phyloP scores from a whole-genome alignment of 2,888 invertebrate genomes.

The Smittia aterrima region DNA sequence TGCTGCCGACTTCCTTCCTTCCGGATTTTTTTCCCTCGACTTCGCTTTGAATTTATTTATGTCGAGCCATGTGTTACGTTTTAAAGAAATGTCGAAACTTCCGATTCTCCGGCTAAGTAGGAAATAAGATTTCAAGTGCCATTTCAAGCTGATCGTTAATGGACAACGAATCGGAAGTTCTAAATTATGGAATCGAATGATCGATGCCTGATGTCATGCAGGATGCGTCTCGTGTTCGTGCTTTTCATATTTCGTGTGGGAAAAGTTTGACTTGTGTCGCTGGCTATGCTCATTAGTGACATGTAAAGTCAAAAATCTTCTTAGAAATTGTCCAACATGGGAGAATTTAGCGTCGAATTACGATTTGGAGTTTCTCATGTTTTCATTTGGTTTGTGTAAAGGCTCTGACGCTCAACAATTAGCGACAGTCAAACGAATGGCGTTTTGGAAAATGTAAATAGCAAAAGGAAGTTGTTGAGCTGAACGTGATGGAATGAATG shows the following conservation, averaged over 20 bases:
- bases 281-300: constrained; percentile 21
- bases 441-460: background rate
- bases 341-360: background rate
- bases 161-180: background rate
- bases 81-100: background rate
- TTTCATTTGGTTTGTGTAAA: background rate
- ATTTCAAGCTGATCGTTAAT: background rate
- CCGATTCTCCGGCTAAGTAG: constrained; percentile 1
- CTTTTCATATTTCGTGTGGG: no score
- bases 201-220: constrained; percentile 8
- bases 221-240: background rate
- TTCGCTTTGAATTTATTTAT: background rate
- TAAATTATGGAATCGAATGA: constrained; percentile 13
- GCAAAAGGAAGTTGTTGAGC: background rate
- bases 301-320: constrained; percentile 12
- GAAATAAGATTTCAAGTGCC: constrained; percentile 18
- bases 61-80: constrained; percentile 8
- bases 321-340: background rate
- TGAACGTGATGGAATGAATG: constrained; percentile 23
- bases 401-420: background rate
- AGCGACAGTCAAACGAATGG: background rate
- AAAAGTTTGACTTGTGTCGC: no score
- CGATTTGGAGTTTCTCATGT: background rate
- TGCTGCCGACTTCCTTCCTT: constrained; percentile 36
- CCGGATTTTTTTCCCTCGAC: constrained; percentile 6